These are phyloP conservation scores for Ceraclea dissimilis DNA, from an alignment of 2,888 invertebrate species.

Conservation along the genomic window DNA sequence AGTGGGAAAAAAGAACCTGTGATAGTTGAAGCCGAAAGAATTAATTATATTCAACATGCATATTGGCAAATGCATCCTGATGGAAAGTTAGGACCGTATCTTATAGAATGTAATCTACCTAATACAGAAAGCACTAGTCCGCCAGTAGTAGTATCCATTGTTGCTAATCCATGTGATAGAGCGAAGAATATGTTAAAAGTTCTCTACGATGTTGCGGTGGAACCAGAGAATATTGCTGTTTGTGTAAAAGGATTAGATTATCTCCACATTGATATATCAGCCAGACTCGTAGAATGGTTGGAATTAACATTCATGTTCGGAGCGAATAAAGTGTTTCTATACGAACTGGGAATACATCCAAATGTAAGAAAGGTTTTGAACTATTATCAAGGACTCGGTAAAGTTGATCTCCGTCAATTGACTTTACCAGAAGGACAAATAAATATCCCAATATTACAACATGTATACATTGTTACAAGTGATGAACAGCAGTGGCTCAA, in stretches of 20 bases:
- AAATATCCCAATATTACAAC: slow-evolving; percentile 79
- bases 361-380: slow-evolving; percentile 78
- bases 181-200: slow-evolving; percentile 78
- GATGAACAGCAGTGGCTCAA: slow-evolving; percentile 89
- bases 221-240: slow-evolving; percentile 75
- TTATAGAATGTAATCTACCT: slow-evolving; percentile 81
- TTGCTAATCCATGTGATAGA: slow-evolving; percentile 76
- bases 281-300: slow-evolving; percentile 88
- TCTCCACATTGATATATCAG: slow-evolving; percentile 81
- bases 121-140: slow-evolving; percentile 68
- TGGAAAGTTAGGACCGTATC: slow-evolving; percentile 84
- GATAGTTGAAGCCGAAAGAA: slow-evolving; percentile 73
- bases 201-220: slow-evolving; percentile 65
- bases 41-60: slow-evolving; percentile 88
- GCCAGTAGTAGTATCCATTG: slow-evolving; percentile 71
- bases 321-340: slow-evolving; percentile 85
- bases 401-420: slow-evolving; percentile 68
- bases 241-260: slow-evolving; percentile 93
- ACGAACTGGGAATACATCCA: slow-evolving; percentile 84
- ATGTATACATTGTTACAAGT: slow-evolving; percentile 81
- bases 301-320: slow-evolving; percentile 78
- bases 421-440: slow-evolving; percentile 85
- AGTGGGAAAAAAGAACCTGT: slow-evolving; percentile 74
- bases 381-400: slow-evolving; percentile 56
- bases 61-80: slow-evolving; percentile 93